phyloP scores from a whole-genome alignment of 2,113 vertebrate genomes.

The Strix uralensis region DNA sequence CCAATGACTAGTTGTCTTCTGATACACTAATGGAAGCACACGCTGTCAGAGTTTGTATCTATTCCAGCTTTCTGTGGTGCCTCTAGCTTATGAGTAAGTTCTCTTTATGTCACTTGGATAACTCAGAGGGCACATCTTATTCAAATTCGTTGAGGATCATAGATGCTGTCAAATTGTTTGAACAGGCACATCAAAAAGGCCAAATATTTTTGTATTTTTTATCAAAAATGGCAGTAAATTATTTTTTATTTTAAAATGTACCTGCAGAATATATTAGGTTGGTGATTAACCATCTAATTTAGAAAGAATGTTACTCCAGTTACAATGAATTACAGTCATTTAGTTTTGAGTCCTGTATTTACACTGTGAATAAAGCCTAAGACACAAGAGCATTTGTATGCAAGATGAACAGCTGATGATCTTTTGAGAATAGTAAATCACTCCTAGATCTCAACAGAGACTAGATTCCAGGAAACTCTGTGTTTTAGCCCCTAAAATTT shows the following conservation, averaged over 20 bases:
- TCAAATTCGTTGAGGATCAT: background rate
- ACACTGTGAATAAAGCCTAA: background rate
- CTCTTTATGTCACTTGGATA: background rate
- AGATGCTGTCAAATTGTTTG: background rate
- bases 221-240: background rate
- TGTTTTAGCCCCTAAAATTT: background rate
- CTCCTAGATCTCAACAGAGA: background rate
- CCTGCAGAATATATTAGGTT: background rate
- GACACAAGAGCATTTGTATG: background rate
- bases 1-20: background rate
- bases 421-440: background rate
- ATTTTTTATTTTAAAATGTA: background rate
- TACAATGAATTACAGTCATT: background rate
- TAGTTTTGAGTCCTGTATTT: background rate
- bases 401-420: background rate
- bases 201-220: background rate
- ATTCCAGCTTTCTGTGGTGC: background rate
- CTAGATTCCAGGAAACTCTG: background rate
- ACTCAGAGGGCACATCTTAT: background rate
- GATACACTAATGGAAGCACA: background rate
- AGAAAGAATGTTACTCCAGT: background rate
- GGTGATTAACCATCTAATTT: background rate
- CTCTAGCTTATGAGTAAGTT: background rate
- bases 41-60: background rate
- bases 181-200: background rate